Conservation (phyloP, 2,113 vertebrate species). For the Alosa alosa region DNA sequence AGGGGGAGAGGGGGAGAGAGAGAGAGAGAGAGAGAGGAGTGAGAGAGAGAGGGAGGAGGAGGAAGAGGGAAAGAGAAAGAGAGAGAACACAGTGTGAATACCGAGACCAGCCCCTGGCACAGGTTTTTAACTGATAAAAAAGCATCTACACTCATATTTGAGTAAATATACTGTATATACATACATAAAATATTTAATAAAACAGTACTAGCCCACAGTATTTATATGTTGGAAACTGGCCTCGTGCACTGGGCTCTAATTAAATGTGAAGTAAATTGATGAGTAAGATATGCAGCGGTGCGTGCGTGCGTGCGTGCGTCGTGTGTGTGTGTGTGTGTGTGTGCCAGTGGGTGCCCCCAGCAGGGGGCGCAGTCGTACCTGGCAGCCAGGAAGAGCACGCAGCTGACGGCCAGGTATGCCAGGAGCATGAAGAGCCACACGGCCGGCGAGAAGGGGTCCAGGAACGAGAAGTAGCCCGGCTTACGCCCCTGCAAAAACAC, state of each 20-base stretch:
- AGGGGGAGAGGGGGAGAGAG: too few species aligned
- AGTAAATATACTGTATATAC: too few species aligned
- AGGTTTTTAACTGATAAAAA: too few species aligned
- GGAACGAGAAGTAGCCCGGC: conserved; percentile 92
- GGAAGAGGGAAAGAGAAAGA: background rate
- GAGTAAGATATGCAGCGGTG: background rate
- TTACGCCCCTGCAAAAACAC: conserved; percentile 79
- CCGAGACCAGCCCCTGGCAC: too few species aligned
- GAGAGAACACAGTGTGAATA: too few species aligned
- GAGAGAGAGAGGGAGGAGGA: background rate
- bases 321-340: background rate
- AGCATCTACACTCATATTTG: background rate
- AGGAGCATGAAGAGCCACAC: conserved; percentile 96
- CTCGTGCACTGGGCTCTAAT: background rate
- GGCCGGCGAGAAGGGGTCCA: conserved; percentile 91
- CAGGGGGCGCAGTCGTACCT: conserved; percentile 68
- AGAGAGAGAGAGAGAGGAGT: background rate
- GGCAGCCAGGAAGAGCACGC: conserved; percentile 88
- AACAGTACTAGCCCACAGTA: background rate
- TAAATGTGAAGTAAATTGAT: background rate
- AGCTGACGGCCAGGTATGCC: conserved; percentile 91
- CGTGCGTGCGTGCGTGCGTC: background rate
- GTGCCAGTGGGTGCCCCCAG: background rate
- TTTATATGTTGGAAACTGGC: background rate
- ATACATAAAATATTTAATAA: too few species aligned